A percentile compares a stretch with the other conserved stretches of the same genome.
Conservation (phyloP, 2,888 invertebrate genomes). For the Venusia cambrica region DNA sequence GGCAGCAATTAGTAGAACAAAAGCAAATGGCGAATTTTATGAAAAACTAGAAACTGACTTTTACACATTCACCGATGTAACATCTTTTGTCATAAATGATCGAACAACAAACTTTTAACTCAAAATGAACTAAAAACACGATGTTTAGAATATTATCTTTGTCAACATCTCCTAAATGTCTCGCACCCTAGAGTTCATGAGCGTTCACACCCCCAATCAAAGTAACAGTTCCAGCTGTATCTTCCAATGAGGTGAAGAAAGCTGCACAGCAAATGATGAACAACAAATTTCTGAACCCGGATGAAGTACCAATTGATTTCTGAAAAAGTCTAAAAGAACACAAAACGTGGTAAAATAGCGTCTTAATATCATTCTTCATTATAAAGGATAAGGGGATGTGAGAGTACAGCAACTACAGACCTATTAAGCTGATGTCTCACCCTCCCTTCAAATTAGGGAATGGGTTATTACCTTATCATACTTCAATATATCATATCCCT, state of each 20-base stretch:
- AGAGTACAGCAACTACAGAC: constrained; percentile 19
- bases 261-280: constrained; percentile 6
- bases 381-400: constrained; percentile 20
- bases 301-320: constrained; percentile 6
- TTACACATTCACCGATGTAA: too few species aligned
- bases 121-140: not conserved
- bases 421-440: constrained; percentile 23
- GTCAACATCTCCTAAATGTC: not conserved
- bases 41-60: too few species aligned
- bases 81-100: too few species aligned
- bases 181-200: not conserved
- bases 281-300: constrained; percentile 2
- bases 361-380: constrained; percentile 19
- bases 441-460: too few species aligned
- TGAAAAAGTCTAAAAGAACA: constrained; percentile 2
- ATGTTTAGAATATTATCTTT: constrained; percentile 1
- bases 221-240: not conserved
- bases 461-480: too few species aligned
- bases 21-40: too few species aligned
- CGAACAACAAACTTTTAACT: not conserved
- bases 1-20: too few species aligned
- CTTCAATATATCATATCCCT: too few species aligned
- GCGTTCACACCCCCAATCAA: too few species aligned
- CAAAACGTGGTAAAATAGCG: constrained; percentile 6
- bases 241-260: not conserved